These are phyloP conservation scores for Darevskia mixta DNA, from an alignment of 2,797 vertebrate genomes.

Conservation along the genomic window DNA sequence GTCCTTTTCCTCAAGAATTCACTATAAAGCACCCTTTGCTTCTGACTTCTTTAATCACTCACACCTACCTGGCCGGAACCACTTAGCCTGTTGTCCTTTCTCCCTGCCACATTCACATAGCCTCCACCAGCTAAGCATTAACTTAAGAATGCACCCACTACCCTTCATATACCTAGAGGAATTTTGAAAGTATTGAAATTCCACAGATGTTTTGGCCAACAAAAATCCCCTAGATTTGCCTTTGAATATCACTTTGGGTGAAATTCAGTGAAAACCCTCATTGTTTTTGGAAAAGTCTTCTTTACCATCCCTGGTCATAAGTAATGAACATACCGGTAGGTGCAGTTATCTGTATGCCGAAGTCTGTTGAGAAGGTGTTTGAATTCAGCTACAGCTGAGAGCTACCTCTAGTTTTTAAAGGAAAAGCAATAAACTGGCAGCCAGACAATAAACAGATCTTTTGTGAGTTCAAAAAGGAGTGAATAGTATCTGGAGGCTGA, in stretches of 20 bases:
- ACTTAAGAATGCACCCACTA: background rate
- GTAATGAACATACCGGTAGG: background rate
- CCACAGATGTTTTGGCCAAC: background rate
- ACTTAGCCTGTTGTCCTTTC: background rate
- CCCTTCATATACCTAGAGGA: background rate
- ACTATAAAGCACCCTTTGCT: too few relatives aligned
- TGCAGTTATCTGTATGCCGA: background rate
- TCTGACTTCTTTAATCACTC: too few relatives aligned
- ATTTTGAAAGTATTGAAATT: background rate
- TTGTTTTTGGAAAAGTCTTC: background rate
- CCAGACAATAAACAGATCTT: slow-evolving; percentile 9
- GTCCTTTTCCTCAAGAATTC: too few relatives aligned
- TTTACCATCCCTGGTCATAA: background rate
- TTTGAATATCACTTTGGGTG: background rate
- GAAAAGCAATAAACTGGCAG: background rate
- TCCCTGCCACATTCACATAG: too few relatives aligned
- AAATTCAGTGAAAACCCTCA: background rate
- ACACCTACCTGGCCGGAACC: background rate
- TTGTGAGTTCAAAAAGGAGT: slow-evolving; percentile 31
- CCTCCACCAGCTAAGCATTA: background rate
- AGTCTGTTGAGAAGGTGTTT: slow-evolving; percentile 34
- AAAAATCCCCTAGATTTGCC: background rate
- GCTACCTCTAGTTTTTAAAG: slow-evolving; percentile 2
- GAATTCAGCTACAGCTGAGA: slow-evolving; percentile 25
- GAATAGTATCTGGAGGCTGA: slow-evolving; percentile 21